Conservation (phyloP, 30 jellyfish, hydroid and myxozoan species). For the Aurelia aurita complex sp. Pacific region DNA sequence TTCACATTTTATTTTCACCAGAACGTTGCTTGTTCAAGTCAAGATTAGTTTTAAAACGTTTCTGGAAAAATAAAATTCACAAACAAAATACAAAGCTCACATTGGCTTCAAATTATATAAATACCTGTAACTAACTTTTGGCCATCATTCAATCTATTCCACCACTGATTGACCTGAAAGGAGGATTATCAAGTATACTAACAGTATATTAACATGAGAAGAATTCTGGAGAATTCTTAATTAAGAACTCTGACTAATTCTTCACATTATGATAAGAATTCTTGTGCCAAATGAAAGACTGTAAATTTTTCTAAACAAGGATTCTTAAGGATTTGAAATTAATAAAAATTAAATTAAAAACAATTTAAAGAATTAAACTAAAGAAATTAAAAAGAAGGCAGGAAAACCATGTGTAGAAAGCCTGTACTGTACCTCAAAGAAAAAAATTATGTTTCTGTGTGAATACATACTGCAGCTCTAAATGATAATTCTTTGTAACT, state of each 20-base stretch:
- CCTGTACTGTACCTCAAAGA: no score
- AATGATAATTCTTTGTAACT: slow-evolving; percentile 59
- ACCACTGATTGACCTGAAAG: slow-evolving; percentile 82
- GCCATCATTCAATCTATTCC: slow-evolving; percentile 89
- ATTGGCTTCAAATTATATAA: not conserved
- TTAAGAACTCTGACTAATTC: no score
- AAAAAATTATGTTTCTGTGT: no score
- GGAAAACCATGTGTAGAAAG: no score
- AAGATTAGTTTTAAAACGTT: not conserved
- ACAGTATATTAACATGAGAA: no score
- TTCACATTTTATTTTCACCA: not conserved
- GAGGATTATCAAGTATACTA: not conserved
- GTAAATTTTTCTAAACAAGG: no score
- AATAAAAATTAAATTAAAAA: not conserved
- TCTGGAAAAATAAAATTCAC: not conserved
- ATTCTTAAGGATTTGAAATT: not conserved
- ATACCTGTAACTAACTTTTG: slow-evolving; percentile 77
- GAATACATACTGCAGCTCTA: slow-evolving; percentile 49
- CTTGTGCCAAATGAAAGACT: no score
- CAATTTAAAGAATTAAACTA: not conserved
- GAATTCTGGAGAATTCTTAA: no score
- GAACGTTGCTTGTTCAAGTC: not conserved
- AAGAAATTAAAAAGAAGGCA: not conserved
- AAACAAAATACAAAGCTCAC: not conserved
- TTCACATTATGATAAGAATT: no score